Base-by-base conservation (phyloP, 1,140 invertebrate species). In the Kradibia gibbosae region DNA sequence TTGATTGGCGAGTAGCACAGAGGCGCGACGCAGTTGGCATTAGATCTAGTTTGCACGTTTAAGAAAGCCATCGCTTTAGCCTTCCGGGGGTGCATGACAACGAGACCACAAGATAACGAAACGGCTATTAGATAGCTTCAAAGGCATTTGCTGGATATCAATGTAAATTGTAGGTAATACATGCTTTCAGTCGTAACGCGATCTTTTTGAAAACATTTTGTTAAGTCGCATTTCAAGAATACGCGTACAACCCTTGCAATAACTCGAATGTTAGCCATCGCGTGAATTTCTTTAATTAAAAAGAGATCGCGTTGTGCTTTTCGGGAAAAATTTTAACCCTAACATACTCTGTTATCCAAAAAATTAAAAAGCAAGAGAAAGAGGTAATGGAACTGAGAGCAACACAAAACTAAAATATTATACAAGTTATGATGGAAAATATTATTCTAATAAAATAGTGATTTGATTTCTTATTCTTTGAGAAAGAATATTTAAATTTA, bases 131-230 rank as follows among this genome's bases (percentile, higher is more conserved):
- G 83, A 85, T 88, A 87, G 85, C 88, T 88, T 88, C 87, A 88
- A 85, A 39, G 53, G 85, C 84, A 84, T 84, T 87, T 86, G 78
- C 84, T 88, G 83, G 84, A 87, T 90, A 90, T 90, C 90, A 90
- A 91, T 91, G 89, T 88, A 91, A 91, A 90, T 91, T 89, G 88
- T 84, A 85, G 85, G 86, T 91, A 91, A 91, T 91, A 89, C 88
- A 89, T 86, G 90, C 89, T 89, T 87, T 90, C 90, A 89, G 87
- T 86, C 81, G 88, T 88, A 91, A 90, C 87, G 88, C 88, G 88
- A 90, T 86, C 85, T 87, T 84, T 15, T 83, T 83, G 84, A 57
- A 85, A 86, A 86, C 85, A 85, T 81, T 28, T 82, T 70, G 84
- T 86, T 86, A 88, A 86, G 86, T 85, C 83, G 85, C 83, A 78